Evolutionary conservation across 2,797 vertebrate species (phyloP), one percentile per base, ranked within the genome.

Genomic region (Tauraco hartlaubi): DNA sequence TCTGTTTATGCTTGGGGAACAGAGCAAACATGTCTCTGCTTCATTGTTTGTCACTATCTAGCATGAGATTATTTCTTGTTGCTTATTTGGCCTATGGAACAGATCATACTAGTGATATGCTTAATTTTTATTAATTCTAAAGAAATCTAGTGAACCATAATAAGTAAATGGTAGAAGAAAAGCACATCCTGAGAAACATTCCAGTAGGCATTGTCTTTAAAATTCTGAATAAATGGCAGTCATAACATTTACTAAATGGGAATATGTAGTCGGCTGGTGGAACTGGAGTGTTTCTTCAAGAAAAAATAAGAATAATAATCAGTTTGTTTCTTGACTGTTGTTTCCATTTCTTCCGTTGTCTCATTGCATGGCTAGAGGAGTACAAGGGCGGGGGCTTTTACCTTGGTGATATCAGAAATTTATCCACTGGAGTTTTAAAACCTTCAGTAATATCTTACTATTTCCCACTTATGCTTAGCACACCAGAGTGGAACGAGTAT

Each of bases 1-100:
- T 95, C 75, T 96, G 75, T 97, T 97, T 96, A 76, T 93, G 85
- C 83, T 96, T 82, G 16, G 62, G 85, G 80, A 94, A 94, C 88
- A 96, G 54, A 94, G 73, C 48, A 97, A 97, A 96, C 92, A 94
- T 96, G 93, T 85, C 49, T 94, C 92, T 90, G 68, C 46, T 93
- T 90, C 79, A 88, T 66, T 96, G 77, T 92, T 97, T 97, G 72
- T 88, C 77, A 96, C 86, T 63, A 85, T 96, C 63, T 72, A 93
- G 52, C 46, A 74, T 2, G 5, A 96, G 69, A 54, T 62, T 94
- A 77, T 37, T 95, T 93, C 39, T 90, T 95, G 51, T 83, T 91
- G 59, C 44, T 92, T 94, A 62, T 86, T 87, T 92, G 86, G 67
- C 73, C 94, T 94, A 56, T 49, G 68, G 89, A 97, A 64, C 61